Evolutionary conservation across 1,140 invertebrate species (phyloP).

Genomic region (Calycopis cecrops): DNA sequence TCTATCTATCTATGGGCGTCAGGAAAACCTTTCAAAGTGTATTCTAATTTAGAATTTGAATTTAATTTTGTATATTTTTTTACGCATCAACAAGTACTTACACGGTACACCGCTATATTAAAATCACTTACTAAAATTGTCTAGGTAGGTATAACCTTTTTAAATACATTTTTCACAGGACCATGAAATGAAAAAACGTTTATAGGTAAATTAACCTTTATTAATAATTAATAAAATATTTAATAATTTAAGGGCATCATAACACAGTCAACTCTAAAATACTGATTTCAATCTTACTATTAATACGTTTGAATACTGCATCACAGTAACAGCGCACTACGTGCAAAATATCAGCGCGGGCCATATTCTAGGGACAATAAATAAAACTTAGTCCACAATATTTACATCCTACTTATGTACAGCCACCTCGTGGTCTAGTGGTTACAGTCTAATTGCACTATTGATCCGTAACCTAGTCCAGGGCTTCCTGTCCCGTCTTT

Average conservation of each 20-base stretch:
- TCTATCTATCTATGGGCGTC: too few species aligned
- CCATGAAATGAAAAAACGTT: conserved; percentile 40
- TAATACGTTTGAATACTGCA: conserved; percentile 52
- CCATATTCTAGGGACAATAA: conserved; percentile 35
- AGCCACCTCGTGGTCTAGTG: conserved; percentile 18
- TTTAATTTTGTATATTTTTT: too few species aligned
- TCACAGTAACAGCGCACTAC: conserved; percentile 51
- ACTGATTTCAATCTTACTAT: conserved; percentile 58
- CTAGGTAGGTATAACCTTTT: too few species aligned
- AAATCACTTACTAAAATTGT: too few species aligned
- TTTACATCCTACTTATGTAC: conserved; percentile 69
- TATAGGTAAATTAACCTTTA: conserved; percentile 54
- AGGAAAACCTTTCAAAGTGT: too few species aligned
- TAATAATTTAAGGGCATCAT: conserved; percentile 69
- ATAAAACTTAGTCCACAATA: conserved; percentile 62
- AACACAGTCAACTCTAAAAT: conserved; percentile 71
- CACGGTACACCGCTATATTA: too few species aligned
- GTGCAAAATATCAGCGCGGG: conserved; percentile 12
- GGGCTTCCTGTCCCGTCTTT: conserved; percentile 79
- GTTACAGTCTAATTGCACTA: conserved; percentile 60
- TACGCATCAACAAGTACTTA: too few species aligned
- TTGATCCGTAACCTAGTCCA: conserved; percentile 75
- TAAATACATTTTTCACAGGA: too few species aligned
- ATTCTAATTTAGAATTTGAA: too few species aligned
- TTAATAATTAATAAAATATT: conserved; percentile 40